Evolutionary conservation across 2,797 vertebrate species (phyloP).

Genomic region (Danionella dracula): DNA sequence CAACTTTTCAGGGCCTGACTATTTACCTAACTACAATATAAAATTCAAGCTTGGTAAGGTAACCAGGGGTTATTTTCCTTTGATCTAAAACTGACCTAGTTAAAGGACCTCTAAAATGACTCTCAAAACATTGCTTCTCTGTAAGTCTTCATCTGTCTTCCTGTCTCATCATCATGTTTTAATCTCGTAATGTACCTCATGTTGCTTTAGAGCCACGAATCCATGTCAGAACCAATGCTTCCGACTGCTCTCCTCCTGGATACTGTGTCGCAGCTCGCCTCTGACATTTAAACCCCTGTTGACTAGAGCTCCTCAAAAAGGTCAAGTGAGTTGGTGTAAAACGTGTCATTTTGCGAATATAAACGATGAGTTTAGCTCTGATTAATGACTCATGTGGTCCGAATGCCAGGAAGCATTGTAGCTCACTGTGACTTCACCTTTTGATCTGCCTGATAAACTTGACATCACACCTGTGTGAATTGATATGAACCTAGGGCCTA

Average conservation of each 20-base stretch:
- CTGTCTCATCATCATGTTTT: background rate
- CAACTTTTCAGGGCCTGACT: too few relatives aligned
- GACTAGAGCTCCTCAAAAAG: conserved; percentile 60
- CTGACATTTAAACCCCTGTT: conserved; percentile 66
- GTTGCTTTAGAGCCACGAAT: conserved; percentile 1
- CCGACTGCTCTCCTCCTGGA: conserved; percentile 6
- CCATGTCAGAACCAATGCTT: conserved; percentile 7
- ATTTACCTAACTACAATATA: too few relatives aligned
- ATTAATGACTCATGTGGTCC: conserved; percentile 54
- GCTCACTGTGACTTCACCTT: background rate
- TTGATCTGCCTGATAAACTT: background rate
- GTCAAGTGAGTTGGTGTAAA: conserved; percentile 52
- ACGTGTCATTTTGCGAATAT: conserved; percentile 48
- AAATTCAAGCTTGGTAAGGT: too few relatives aligned
- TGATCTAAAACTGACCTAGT: too few relatives aligned
- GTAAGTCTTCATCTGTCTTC: background rate
- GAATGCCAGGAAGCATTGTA: conserved; percentile 53
- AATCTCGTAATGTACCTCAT: conserved; percentile 1
- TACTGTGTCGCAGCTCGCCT: conserved; percentile 48
- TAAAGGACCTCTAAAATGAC: too few relatives aligned
- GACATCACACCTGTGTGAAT: background rate
- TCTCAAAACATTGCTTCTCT: too few relatives aligned
- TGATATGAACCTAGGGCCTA: too few relatives aligned
- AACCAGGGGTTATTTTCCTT: too few relatives aligned
- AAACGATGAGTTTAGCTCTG: conserved; percentile 50